Conservation (phyloP, 1,140 invertebrate species). For the Linepithema humile region DNA sequence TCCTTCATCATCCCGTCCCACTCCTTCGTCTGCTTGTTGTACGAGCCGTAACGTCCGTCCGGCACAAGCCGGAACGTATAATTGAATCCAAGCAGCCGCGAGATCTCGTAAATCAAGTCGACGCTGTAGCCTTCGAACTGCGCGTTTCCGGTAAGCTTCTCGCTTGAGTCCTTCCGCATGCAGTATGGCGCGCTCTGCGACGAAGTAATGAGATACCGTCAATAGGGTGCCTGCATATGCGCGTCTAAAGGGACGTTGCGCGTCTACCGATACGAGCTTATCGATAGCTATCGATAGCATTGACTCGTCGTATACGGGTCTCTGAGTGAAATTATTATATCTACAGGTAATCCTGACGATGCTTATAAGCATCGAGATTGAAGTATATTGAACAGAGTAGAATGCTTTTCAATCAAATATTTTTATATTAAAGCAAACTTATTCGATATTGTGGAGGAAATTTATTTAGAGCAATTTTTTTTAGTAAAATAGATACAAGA, state of each 20-base stretch:
- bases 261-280: slow-evolving; percentile 8
- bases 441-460: not conserved
- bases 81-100: slow-evolving; percentile 95
- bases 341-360: slow-evolving; percentile 17
- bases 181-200: slow-evolving; percentile 95
- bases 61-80: slow-evolving; percentile 93
- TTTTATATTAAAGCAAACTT: not conserved
- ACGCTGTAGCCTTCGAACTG: slow-evolving; percentile 95
- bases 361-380: not conserved
- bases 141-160: slow-evolving; percentile 92
- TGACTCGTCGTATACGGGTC: not conserved
- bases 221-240: slow-evolving; percentile 33
- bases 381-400: not conserved
- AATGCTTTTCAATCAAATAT: not conserved
- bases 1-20: slow-evolving; percentile 98
- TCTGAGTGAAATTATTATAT: slow-evolving; percentile 19
- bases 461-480: no score
- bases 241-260: slow-evolving; percentile 20
- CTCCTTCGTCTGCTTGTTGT: slow-evolving; percentile 90
- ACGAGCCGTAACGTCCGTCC: slow-evolving; percentile 92
- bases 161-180: slow-evolving; percentile 94
- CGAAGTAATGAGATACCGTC: slow-evolving; percentile 49
- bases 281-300: slow-evolving; percentile 4
- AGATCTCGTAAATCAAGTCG: slow-evolving; percentile 94
- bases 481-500: no score